Evolutionary conservation across 2,797 vertebrate species (phyloP).

Genomic region (Poecile montanus): DNA sequence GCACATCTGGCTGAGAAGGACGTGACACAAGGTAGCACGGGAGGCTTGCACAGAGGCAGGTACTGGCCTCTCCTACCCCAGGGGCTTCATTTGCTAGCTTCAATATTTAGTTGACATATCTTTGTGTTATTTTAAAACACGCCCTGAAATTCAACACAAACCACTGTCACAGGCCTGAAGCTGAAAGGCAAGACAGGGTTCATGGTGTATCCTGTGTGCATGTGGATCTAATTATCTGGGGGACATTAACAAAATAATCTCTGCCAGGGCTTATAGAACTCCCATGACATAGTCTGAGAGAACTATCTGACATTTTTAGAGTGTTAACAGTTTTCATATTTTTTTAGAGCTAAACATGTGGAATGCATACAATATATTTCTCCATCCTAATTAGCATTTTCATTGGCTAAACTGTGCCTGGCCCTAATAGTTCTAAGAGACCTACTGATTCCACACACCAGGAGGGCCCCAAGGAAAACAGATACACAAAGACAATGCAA

Average conservation of each 20-base stretch:
- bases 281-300: neutral
- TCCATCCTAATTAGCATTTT: constrained; percentile 2
- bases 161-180: neutral
- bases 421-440: neutral
- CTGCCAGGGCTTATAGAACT: neutral
- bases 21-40: neutral
- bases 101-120: neutral
- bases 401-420: neutral
- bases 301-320: neutral
- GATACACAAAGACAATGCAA: neutral
- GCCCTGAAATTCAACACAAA: neutral
- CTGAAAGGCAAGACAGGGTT: neutral
- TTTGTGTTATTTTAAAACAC: constrained; percentile 9
- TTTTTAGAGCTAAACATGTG: neutral
- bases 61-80: neutral
- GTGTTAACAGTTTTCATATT: neutral
- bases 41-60: no score
- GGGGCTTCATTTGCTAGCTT: neutral
- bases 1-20: neutral
- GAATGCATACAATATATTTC: neutral
- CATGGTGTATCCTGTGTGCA: neutral
- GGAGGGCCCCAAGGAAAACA: neutral
- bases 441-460: neutral
- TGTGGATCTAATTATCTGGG: neutral
- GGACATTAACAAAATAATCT: neutral